Percentiles rank a stretch among this genome's conserved stretches.
Conservation (phyloP, 2,113 vertebrate genomes). For the Oenanthe melanoleuca region DNA sequence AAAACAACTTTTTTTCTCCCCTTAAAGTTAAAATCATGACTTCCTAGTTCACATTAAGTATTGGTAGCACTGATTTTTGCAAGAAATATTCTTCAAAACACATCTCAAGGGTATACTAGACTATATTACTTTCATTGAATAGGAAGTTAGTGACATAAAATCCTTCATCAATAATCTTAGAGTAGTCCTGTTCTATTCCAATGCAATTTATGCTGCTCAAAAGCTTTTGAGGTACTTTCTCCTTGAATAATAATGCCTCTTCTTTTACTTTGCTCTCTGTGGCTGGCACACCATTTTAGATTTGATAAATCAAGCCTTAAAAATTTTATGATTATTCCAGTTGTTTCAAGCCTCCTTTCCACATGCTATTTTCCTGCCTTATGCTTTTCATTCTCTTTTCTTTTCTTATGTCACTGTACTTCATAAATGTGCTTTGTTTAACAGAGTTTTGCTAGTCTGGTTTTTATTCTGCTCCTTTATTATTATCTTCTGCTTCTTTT, state of each 20-base stretch:
- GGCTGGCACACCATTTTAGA: neutral
- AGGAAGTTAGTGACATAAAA: slow-evolving; percentile 24
- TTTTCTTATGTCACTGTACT: neutral
- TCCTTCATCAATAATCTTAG: slow-evolving; percentile 34
- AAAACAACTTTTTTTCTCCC: neutral
- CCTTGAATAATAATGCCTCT: slow-evolving; percentile 7
- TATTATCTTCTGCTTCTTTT: neutral
- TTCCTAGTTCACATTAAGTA: neutral
- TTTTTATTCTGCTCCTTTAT: neutral
- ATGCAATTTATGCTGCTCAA: slow-evolving; percentile 13
- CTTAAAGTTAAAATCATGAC: neutral
- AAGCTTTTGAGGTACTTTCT: neutral
- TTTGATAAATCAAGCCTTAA: slow-evolving; percentile 33
- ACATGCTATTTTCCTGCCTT: neutral
- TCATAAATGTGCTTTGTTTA: neutral
- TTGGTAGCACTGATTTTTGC: neutral
- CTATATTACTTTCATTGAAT: neutral
- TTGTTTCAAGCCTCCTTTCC: slow-evolving; percentile 12
- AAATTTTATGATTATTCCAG: slow-evolving; percentile 19
- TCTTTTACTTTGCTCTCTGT: neutral
- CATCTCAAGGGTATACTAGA: neutral
- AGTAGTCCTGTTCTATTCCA: slow-evolving; percentile 5
- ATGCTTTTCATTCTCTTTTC: neutral
- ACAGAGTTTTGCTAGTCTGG: neutral
- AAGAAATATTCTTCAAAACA: neutral